Conservation (phyloP, 2,888 invertebrate genomes). For the Cryptocheilus praepositus region DNA sequence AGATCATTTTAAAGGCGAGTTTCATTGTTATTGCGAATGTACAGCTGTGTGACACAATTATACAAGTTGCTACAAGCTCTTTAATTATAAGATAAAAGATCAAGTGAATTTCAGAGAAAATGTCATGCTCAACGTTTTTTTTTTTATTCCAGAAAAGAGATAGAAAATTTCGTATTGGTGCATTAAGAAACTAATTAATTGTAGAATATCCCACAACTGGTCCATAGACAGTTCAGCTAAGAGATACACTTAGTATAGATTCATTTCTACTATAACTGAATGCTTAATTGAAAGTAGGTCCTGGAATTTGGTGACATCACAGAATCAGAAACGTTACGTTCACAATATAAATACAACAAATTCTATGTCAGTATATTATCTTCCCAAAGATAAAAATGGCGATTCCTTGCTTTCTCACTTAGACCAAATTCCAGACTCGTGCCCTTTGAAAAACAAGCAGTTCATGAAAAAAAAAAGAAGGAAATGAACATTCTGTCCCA, state of each 20-base stretch:
- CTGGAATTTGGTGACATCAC: conserved; percentile 62
- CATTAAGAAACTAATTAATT: conserved; percentile 37
- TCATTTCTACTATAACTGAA: conserved; percentile 40
- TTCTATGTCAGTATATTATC: conserved; percentile 3
- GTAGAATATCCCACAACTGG: conserved; percentile 12
- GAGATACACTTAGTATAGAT: conserved; percentile 32
- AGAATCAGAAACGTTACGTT: conserved; percentile 9
- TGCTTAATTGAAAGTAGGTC: conserved; percentile 50
- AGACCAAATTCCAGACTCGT: conserved; percentile 72
- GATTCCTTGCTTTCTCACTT: conserved; percentile 10
- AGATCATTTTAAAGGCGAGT: conserved; percentile 22
- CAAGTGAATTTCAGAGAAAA: conserved; percentile 34
- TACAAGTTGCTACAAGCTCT: conserved; percentile 40
- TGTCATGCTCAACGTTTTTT: conserved; percentile 41
- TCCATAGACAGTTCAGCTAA: conserved; percentile 24
- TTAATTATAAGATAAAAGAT: conserved; percentile 32
- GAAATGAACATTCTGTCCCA: conserved; percentile 65
- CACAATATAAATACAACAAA: not conserved
- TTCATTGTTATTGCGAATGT: conserved; percentile 27
- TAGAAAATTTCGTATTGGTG: conserved; percentile 39
- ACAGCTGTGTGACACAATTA: conserved; percentile 33
- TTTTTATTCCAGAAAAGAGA: conserved; percentile 17
- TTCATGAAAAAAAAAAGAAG: conserved; percentile 55
- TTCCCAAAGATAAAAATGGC: not conserved
- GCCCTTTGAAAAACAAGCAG: conserved; percentile 75